A percentile compares a stretch with the other conserved stretches of the same genome.
phyloP scores from a whole-genome alignment of 2,888 invertebrate genomes.

The Epinotia ramella region DNA sequence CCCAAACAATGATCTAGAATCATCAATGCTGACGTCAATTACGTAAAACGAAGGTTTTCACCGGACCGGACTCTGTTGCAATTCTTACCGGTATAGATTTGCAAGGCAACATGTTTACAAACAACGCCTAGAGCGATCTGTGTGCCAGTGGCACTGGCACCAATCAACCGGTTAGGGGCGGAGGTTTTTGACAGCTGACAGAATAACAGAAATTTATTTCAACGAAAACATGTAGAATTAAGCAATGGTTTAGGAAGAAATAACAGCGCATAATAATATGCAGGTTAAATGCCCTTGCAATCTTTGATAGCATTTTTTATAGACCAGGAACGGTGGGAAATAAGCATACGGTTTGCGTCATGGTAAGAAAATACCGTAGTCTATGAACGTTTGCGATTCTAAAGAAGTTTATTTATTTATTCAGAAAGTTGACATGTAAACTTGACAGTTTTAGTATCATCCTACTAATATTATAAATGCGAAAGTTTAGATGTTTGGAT shows the following conservation, averaged over 20 bases:
- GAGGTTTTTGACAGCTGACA: conserved; percentile 16
- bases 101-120: conserved; percentile 31
- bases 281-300: no score
- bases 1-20: conserved; percentile 27
- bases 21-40: conserved; percentile 43
- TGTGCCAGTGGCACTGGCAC: conserved; percentile 12
- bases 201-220: conserved; percentile 1
- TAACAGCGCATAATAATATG: no score
- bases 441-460: no score
- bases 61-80: conserved; percentile 32
- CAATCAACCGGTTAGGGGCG: conserved; percentile 19
- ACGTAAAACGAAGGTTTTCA: conserved; percentile 33
- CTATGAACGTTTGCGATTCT: no score
- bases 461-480: no score
- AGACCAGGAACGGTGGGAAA: no score
- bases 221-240: conserved; percentile 1
- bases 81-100: conserved; percentile 17
- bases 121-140: conserved; percentile 33
- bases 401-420: no score
- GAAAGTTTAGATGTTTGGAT: no score
- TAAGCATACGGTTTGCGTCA: no score
- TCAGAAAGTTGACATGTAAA: no score
- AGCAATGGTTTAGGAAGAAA: not conserved
- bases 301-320: no score
- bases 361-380: no score